These are phyloP conservation scores for Drosophila subquinaria DNA, from an alignment of 2,888 invertebrate species.

Conservation along the genomic window DNA sequence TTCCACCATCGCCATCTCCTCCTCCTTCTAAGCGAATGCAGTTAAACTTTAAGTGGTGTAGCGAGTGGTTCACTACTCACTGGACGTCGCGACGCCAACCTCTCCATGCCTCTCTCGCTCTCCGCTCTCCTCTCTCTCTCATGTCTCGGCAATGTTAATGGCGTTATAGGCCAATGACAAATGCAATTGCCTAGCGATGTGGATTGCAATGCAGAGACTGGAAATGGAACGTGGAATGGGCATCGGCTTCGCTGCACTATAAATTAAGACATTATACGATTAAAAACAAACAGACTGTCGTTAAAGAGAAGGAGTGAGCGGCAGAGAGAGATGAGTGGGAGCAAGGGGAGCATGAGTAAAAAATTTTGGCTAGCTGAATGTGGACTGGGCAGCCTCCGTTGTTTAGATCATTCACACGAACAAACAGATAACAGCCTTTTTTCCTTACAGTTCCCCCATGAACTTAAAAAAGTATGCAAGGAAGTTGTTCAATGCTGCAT, in stretches of 20 bases:
- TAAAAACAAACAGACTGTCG: slow-evolving; percentile 83
- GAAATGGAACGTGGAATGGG: slow-evolving; percentile 7
- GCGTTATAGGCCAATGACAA: slow-evolving; percentile 81
- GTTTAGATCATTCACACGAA: slow-evolving; percentile 34
- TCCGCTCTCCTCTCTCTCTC: too few species aligned
- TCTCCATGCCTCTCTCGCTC: not conserved
- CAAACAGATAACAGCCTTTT: not conserved
- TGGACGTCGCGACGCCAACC: not conserved
- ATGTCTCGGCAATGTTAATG: slow-evolving; percentile 70
- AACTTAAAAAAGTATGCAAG: slow-evolving; percentile 1
- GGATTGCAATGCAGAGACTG: slow-evolving; percentile 42
- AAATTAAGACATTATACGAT: slow-evolving; percentile 85
- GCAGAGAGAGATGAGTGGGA: slow-evolving; percentile 14
- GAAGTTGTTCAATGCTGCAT: slow-evolving; percentile 22
- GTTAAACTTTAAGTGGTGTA: slow-evolving; percentile 67
- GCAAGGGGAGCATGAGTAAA: slow-evolving; percentile 17
- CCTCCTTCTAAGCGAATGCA: slow-evolving; percentile 58
- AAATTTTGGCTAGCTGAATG: slow-evolving; percentile 41
- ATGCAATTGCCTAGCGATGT: slow-evolving; percentile 72
- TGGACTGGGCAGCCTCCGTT: slow-evolving; percentile 4
- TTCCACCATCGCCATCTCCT: not conserved
- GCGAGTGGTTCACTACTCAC: slow-evolving; percentile 43
- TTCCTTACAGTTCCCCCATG: not conserved
- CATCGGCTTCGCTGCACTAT: slow-evolving; percentile 69
- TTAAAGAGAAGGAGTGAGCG: slow-evolving; percentile 53